Conservation (phyloP, 2,797 vertebrate genomes). For the Myiotriccus ornatus region DNA sequence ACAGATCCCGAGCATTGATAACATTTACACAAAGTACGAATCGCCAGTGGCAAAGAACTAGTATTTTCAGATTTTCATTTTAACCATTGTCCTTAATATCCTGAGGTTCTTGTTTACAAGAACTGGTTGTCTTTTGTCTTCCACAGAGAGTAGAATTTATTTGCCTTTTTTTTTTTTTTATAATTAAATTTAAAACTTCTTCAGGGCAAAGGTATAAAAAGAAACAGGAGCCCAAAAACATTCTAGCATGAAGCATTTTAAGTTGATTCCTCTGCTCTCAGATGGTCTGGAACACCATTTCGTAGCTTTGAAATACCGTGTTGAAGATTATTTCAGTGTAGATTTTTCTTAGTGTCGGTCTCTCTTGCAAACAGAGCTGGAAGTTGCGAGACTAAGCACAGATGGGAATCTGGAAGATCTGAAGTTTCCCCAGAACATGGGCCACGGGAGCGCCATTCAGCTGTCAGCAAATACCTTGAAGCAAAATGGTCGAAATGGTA, state of each 20-base stretch:
- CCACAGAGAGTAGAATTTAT: constrained; percentile 9
- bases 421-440: constrained; percentile 91
- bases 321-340: not conserved
- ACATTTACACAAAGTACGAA: constrained; percentile 36
- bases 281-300: not conserved
- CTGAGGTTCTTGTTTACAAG: constrained; percentile 51
- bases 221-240: not conserved
- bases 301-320: not conserved
- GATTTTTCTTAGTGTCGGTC: constrained; percentile 16
- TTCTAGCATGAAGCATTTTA: not conserved
- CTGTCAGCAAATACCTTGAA: constrained; percentile 95
- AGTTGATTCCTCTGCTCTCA: not conserved
- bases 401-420: constrained; percentile 94
- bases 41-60: not conserved
- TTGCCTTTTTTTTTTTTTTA: not conserved
- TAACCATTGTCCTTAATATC: constrained; percentile 37
- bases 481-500: constrained; percentile 96
- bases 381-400: constrained; percentile 95
- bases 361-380: constrained; percentile 84
- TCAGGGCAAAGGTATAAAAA: constrained; percentile 28
- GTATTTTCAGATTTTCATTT: constrained; percentile 54
- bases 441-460: constrained; percentile 90
- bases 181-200: constrained; percentile 20
- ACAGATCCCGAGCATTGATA: constrained; percentile 43
- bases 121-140: constrained; percentile 46